Conservation (phyloP, 2,113 vertebrate species). For the Salvelinus namaycush region DNA sequence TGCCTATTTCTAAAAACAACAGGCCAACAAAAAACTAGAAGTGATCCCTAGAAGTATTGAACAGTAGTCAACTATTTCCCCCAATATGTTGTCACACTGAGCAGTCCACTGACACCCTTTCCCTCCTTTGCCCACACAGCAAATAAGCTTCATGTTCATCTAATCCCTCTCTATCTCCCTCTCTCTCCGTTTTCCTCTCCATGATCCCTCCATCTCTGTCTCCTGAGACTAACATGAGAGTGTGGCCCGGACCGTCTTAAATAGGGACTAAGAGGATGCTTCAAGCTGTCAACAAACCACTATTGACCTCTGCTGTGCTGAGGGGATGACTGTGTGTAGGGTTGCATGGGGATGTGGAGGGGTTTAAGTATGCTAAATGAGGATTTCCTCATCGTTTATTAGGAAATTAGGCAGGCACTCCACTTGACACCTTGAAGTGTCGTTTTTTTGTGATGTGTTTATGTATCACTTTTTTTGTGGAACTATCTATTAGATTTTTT, state of each 20-base stretch:
- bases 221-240: conserved; percentile 57
- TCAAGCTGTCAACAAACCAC: conserved; percentile 73
- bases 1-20: neutral
- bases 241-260: conserved; percentile 50
- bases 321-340: neutral
- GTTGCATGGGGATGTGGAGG: neutral
- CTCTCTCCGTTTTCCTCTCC: neutral
- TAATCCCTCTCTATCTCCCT: neutral
- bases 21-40: neutral
- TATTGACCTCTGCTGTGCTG: conserved; percentile 57
- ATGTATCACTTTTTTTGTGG: too few species aligned
- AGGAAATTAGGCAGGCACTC: neutral
- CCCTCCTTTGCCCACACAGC: neutral
- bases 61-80: too few species aligned
- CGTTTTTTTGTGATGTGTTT: too few species aligned
- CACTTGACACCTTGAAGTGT: neutral
- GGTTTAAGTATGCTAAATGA: neutral
- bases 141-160: neutral
- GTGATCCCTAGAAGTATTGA: too few species aligned
- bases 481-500: too few species aligned
- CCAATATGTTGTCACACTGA: neutral
- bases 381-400: too few species aligned
- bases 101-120: neutral
- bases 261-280: conserved; percentile 68
- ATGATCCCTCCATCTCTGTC: conserved; percentile 33